Percentiles rank a stretch among this genome's conserved stretches.
Evolutionary conservation across 2,797 vertebrate genomes (phyloP).

Genomic region (Molossus molossus): DNA sequence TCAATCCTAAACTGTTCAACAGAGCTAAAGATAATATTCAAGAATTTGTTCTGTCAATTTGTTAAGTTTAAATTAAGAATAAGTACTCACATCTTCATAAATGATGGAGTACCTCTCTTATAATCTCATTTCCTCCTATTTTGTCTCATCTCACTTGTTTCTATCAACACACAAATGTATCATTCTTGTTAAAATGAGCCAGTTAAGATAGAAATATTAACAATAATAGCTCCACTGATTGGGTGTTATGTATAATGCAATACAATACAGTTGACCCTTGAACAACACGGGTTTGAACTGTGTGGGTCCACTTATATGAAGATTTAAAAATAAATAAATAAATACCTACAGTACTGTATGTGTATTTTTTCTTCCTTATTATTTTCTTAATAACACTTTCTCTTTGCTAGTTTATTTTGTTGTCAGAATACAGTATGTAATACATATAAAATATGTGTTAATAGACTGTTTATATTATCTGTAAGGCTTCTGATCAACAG

Average conservation of each 20-base stretch:
- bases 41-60: conserved; percentile 13
- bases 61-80: conserved; percentile 42
- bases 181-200: not conserved
- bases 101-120: not conserved
- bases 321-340: not conserved
- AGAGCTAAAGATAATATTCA: conserved; percentile 27
- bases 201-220: not conserved
- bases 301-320: not conserved
- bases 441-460: not conserved
- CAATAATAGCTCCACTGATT: not conserved
- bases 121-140: not conserved
- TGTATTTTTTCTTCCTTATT: not conserved
- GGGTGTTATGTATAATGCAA: not conserved
- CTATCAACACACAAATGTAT: not conserved
- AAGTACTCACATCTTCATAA: not conserved
- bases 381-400: not conserved
- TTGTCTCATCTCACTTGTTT: conserved; percentile 27
- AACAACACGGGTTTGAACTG: not conserved
- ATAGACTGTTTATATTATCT: not conserved
- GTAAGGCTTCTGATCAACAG: not conserved
- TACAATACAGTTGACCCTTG: not conserved
- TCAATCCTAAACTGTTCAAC: not conserved
- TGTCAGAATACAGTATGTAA: not conserved
- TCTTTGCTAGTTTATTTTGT: not conserved
- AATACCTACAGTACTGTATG: not conserved